A percentile compares a stretch with the other conserved stretches of the same genome.
Conservation (phyloP, 2,888 invertebrate species). For the Epinotia bilunana region DNA sequence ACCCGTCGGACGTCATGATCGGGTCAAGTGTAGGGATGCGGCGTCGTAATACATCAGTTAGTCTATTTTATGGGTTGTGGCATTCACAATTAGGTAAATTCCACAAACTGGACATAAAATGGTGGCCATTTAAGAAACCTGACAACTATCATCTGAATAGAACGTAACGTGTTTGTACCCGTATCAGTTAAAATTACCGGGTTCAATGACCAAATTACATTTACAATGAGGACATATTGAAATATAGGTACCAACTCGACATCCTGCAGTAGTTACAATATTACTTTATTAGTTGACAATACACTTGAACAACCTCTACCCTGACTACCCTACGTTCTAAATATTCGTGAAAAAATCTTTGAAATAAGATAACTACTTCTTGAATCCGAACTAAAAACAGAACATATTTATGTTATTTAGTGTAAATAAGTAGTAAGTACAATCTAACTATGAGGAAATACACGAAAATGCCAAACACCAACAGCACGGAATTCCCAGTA, state of each 20-base stretch:
- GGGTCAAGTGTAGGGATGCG: conserved; percentile 51
- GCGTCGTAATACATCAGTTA: conserved; percentile 24
- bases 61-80: neutral
- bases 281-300: neutral
- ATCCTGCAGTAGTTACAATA: neutral
- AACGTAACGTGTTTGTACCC: neutral
- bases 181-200: neutral
- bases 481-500: too few species aligned
- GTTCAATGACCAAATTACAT: neutral
- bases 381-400: neutral
- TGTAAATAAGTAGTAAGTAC: neutral
- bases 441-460: neutral
- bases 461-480: neutral
- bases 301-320: neutral
- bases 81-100: too few species aligned
- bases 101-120: neutral
- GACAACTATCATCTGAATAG: too few species aligned
- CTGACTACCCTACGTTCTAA: too few species aligned
- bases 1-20: conserved; percentile 55
- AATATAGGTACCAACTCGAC: neutral
- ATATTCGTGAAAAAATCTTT: too few species aligned
- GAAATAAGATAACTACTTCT: too few species aligned
- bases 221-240: neutral
- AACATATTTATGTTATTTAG: neutral
- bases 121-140: neutral